Evolutionary conservation across 1,140 invertebrate genomes (phyloP).

Genomic region (Arctopsyche grandis): DNA sequence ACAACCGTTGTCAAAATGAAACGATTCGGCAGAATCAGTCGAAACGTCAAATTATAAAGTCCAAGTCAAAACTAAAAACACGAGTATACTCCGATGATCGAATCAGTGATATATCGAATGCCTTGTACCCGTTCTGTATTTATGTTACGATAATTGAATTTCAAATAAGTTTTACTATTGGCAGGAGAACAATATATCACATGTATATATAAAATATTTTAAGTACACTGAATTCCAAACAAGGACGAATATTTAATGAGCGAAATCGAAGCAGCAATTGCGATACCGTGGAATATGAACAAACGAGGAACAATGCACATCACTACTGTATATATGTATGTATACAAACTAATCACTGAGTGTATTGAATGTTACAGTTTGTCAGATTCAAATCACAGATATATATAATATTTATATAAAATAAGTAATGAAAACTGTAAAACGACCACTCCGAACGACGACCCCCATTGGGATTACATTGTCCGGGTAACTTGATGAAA

Average conservation of each 20-base stretch:
- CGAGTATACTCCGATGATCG: too few species aligned
- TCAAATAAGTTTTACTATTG: slow-evolving; percentile 21
- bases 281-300: background rate
- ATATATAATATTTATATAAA: too few species aligned
- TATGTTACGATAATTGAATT: slow-evolving; percentile 14
- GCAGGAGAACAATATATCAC: slow-evolving; percentile 35
- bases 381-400: too few species aligned
- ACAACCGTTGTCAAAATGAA: background rate
- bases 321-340: background rate
- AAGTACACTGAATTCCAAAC: slow-evolving; percentile 31
- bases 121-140: too few species aligned
- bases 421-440: background rate
- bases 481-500: background rate
- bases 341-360: background rate
- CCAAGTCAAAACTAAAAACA: too few species aligned
- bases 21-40: background rate
- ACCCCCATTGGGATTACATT: background rate
- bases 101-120: background rate
- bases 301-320: slow-evolving; percentile 6
- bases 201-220: slow-evolving; percentile 1
- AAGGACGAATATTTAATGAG: slow-evolving; percentile 25
- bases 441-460: background rate
- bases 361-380: background rate
- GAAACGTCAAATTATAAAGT: slow-evolving; percentile 1
- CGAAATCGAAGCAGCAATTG: background rate